Base-by-base conservation (phyloP, 2,888 invertebrate species). In the Steinernema carpocapsae region DNA sequence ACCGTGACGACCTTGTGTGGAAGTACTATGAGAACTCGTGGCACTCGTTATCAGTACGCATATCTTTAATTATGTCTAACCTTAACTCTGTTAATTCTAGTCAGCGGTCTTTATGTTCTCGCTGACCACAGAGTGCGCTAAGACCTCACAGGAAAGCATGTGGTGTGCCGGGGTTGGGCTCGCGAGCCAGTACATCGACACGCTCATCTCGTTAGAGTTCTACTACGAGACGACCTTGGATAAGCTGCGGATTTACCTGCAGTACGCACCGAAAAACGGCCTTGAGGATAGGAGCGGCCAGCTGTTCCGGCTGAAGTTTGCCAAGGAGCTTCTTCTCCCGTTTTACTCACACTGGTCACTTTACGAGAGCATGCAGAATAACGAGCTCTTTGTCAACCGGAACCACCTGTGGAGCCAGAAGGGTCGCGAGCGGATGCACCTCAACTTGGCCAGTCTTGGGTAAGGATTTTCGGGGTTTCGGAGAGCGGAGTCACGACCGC, bases 141-240 rank as follows among this genome's bases (percentile, higher is more conserved):
- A 82, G 75, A 74, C 80, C 4, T 78, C 78, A 7, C 81, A 85
- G 10, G 84, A 83, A 52, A 72, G 78, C 24, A 77, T 83, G 74
- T 86, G 86, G 86, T 79, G 79, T 29, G 82, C 86, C 0, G 78
- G 83, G 0, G 82, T 86, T 24, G 86, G 84, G 0, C 73, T 86
- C 43, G 82, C 80, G 51, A 83, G 82, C 72, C 79, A 82, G 48
- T 77, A 76, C 37, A 78, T 75, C 22, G 84, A 86, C 45, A 72
- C 81, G 26, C 71, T 80, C 74, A 85, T 85, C 48, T 80, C 83
- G 0, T 79, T 79, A 26, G 80, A 85, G 26, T 64, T 74, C 43
- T 86, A 86, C 73, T 80, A 82, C 7, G 70, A 56, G 6, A 75
- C 81, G 14, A 85, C 84, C 72, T 42, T 82, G 14, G 84, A 84